Percentiles rank a stretch among this genome's conserved stretches.
These are phyloP conservation scores for Drosophila murphyi DNA, from an alignment of 1,140 invertebrate species.

Conservation along the genomic window DNA sequence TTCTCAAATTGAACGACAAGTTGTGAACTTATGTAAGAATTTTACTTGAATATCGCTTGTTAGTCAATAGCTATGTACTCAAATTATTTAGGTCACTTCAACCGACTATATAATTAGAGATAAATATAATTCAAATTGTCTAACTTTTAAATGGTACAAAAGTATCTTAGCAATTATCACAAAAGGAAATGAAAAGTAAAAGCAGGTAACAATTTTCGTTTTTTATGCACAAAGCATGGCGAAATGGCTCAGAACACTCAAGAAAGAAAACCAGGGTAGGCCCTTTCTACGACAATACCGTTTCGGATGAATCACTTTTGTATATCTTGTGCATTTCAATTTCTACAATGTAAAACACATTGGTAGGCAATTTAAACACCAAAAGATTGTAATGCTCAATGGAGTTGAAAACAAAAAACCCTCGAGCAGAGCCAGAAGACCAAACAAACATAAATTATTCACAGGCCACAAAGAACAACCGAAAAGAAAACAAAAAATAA, in stretches of 20 bases:
- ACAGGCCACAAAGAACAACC: slow-evolving; percentile 36
- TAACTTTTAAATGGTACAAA: slow-evolving; percentile 5
- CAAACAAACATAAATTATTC: slow-evolving; percentile 49
- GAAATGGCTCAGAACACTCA: slow-evolving; percentile 49
- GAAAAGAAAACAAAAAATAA: slow-evolving; percentile 17
- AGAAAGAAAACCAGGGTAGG: slow-evolving; percentile 48
- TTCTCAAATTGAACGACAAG: not conserved
- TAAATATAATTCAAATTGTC: not conserved
- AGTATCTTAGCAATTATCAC: slow-evolving; percentile 1
- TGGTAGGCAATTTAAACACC: not conserved
- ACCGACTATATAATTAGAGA: not conserved
- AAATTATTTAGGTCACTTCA: not conserved
- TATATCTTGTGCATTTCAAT: slow-evolving; percentile 66
- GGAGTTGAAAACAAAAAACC: slow-evolving; percentile 14
- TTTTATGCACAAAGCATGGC: slow-evolving; percentile 21
- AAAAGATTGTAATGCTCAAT: not conserved
- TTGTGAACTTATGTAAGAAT: not conserved
- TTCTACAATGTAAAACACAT: slow-evolving; percentile 51
- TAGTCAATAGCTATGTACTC: not conserved
- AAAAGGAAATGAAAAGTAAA: slow-evolving; percentile 52
- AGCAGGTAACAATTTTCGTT: slow-evolving; percentile 22
- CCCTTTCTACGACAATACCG: slow-evolving; percentile 35
- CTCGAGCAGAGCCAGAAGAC: slow-evolving; percentile 20
- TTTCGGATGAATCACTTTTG: slow-evolving; percentile 74
- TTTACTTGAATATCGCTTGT: not conserved